These are phyloP conservation scores for Pogonus chalceus DNA, from an alignment of 1,140 invertebrate species.

Conservation along the genomic window DNA sequence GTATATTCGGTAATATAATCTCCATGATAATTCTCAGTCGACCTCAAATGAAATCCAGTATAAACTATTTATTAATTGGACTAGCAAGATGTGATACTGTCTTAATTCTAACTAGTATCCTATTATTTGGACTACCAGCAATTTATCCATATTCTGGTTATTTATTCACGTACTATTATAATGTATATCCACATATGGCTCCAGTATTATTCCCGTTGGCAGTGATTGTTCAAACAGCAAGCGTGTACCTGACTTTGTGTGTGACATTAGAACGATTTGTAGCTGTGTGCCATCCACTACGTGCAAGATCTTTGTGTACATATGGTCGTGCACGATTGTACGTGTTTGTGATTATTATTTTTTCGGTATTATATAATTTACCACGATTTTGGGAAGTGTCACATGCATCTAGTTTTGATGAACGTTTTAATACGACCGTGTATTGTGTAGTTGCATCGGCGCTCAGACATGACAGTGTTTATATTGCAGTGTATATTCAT, in stretches of 20 bases:
- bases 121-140: slow-evolving; percentile 77
- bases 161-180: slow-evolving; percentile 67
- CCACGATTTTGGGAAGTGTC: slow-evolving; percentile 65
- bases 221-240: slow-evolving; percentile 81
- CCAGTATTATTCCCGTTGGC: slow-evolving; percentile 78
- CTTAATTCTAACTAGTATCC: slow-evolving; percentile 74
- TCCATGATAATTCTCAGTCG: slow-evolving; percentile 83
- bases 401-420: slow-evolving; percentile 35
- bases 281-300: slow-evolving; percentile 88
- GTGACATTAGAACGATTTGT: slow-evolving; percentile 94
- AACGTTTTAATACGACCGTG: slow-evolving; percentile 48
- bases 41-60: slow-evolving; percentile 88
- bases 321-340: slow-evolving; percentile 79
- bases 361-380: slow-evolving; percentile 80
- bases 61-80: slow-evolving; percentile 85
- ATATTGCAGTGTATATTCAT: slow-evolving; percentile 80
- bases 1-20: slow-evolving; percentile 80
- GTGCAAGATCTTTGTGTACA: slow-evolving; percentile 80
- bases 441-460: slow-evolving; percentile 59
- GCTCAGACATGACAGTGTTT: slow-evolving; percentile 59
- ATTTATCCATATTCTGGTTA: slow-evolving; percentile 70
- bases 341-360: slow-evolving; percentile 69
- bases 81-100: slow-evolving; percentile 85
- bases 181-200: slow-evolving; percentile 70
- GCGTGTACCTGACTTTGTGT: slow-evolving; percentile 88